A percentile compares a stretch with the other conserved stretches of the same genome.
Evolutionary conservation across 2,113 vertebrate species (phyloP).

Genomic region (Acrocephalus arundinaceus): DNA sequence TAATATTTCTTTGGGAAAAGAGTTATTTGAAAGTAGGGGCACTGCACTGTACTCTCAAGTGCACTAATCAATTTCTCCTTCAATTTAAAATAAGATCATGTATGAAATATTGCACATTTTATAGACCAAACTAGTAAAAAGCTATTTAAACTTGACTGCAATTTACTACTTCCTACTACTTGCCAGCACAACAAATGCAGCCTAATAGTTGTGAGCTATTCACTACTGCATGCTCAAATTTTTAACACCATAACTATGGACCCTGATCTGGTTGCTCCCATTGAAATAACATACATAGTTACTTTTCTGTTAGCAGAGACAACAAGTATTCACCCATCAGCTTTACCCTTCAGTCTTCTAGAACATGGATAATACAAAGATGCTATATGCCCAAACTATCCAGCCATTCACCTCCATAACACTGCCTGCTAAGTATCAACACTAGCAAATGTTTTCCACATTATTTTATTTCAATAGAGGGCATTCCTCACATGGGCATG

Average conservation of each 20-base stretch:
- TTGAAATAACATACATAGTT: rapidly evolving
- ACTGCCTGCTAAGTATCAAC: neutral
- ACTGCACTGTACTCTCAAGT: neutral
- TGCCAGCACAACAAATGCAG: neutral
- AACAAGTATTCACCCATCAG: neutral
- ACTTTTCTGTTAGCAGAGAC: neutral
- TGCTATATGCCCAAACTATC: neutral
- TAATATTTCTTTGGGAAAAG: neutral
- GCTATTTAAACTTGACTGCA: neutral
- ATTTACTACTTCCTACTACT: neutral
- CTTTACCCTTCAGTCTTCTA: neutral
- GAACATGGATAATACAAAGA: neutral
- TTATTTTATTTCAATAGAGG: neutral
- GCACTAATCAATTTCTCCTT: neutral
- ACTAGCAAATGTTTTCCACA: neutral
- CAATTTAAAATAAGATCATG: neutral
- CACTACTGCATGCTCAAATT: neutral
- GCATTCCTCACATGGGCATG: neutral
- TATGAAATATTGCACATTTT: neutral
- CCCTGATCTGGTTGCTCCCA: rapidly evolving
- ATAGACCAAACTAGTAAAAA: neutral
- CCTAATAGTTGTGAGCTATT: neutral
- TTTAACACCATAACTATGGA: neutral
- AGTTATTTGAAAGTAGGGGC: neutral
- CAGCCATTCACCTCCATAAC: neutral